These are phyloP conservation scores for Podotricha telesiphe DNA, from an alignment of 2,888 invertebrate species.

Conservation along the genomic window DNA sequence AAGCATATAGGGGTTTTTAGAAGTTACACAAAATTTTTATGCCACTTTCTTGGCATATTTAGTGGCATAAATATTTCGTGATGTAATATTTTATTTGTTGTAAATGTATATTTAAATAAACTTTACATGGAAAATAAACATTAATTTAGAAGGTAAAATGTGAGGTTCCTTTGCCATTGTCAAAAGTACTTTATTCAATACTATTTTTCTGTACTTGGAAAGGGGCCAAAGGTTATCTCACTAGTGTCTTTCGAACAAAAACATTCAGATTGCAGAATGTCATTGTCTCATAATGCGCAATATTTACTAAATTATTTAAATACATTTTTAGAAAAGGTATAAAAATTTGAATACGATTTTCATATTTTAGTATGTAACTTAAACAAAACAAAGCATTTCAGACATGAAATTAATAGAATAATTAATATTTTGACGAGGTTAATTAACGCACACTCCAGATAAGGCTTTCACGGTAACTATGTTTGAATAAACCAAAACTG, in stretches of 20 bases:
- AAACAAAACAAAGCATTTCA: neutral
- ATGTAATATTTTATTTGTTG: too few species aligned
- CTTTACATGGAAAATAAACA: neutral
- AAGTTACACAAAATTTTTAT: too few species aligned
- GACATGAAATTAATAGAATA: neutral
- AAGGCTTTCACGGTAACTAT: constrained; percentile 4
- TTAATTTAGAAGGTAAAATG: neutral
- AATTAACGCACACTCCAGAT: neutral
- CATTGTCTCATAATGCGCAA: neutral
- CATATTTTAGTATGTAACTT: too few species aligned
- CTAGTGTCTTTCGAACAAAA: constrained; percentile 11
- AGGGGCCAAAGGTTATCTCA: constrained; percentile 28
- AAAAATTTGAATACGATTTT: too few species aligned
- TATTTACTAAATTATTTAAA: neutral
- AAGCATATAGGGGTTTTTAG: too few species aligned
- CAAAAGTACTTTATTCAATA: neutral
- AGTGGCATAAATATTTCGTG: too few species aligned
- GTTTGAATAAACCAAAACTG: constrained; percentile 1
- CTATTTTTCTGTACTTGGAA: constrained; percentile 28
- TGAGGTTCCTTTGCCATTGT: neutral
- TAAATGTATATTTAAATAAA: too few species aligned
- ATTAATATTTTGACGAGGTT: neutral
- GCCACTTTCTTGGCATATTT: too few species aligned
- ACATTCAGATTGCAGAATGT: constrained; percentile 10
- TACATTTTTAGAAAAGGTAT: too few species aligned